phyloP scores from a whole-genome alignment of 1,140 invertebrate species.

The Lethocerus indicus region DNA sequence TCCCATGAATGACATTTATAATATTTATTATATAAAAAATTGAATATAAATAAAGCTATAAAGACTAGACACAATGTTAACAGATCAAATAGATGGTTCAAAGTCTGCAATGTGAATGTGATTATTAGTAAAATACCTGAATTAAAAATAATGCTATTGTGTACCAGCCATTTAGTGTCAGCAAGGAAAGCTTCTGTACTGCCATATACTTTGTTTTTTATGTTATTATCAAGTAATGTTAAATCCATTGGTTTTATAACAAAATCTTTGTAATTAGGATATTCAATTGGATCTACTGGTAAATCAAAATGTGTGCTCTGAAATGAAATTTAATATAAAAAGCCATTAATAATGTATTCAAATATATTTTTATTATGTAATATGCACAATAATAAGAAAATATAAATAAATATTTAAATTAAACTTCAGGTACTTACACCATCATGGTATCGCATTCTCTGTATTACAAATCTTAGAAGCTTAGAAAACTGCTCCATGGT shows the following conservation, averaged over 20 bases:
- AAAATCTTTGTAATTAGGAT: constrained; percentile 60
- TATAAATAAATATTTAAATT: too few relatives aligned
- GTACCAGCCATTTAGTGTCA: constrained; percentile 82
- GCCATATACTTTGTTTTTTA: constrained; percentile 61
- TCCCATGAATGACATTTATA: background rate
- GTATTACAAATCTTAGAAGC: constrained; percentile 53
- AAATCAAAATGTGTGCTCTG: constrained; percentile 55
- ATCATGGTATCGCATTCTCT: constrained; percentile 48
- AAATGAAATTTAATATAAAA: too few relatives aligned
- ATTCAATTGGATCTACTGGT: constrained; percentile 45
- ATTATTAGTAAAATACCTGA: constrained; percentile 41
- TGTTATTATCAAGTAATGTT: constrained; percentile 53
- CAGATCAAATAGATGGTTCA: background rate
- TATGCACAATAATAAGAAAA: too few relatives aligned
- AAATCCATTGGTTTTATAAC: constrained; percentile 77
- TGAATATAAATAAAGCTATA: background rate
- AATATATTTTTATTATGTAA: too few relatives aligned
- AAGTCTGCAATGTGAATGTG: background rate
- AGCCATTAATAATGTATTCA: too few relatives aligned
- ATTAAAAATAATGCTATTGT: constrained; percentile 80
- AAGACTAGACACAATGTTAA: background rate
- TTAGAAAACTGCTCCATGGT: constrained; percentile 52
- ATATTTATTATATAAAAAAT: background rate
- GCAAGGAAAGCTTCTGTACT: constrained; percentile 75
- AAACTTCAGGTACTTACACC: too few relatives aligned